Base-by-base conservation (phyloP, 2,797 vertebrate species). In the Microctenopoma steveboyesi region DNA sequence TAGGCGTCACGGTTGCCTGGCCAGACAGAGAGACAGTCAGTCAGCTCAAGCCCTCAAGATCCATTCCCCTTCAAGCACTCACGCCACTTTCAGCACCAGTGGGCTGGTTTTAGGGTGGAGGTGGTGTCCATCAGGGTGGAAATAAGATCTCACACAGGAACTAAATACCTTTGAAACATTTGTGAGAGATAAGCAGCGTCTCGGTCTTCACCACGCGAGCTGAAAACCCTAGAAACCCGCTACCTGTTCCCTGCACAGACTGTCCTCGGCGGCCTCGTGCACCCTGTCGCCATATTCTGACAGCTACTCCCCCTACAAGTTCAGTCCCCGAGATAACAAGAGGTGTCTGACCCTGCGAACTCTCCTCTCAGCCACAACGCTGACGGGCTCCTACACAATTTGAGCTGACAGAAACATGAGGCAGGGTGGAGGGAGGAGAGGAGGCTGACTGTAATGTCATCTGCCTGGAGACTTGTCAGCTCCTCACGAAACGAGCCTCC, bases 371-470 rank as follows among this genome's bases (percentile, higher is more conserved):
- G 71, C 76, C 69, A 48, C 60, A 40, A n/a, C 72, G 30, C 27
- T 80, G 81, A 84, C 7, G 78, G 74, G 76, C 74, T 63, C 48
- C 69, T 37, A 75, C 82, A 80, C 74, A 54, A 88, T 82, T 47
- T 13, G 61, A 68, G 77, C 64, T 87, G 87, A 87, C 85, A 87
- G 81, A 63, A 81, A 87, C 85, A 87, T 60, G 83, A 76, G 62
- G 79, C 63, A 55, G 64, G 56, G 50, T 25, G 79, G 57, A 1
- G 69, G 42, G 74, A 49, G 66, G 57, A 22, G 53, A 46, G 43
- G 42, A 40, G 62, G 67, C 60, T 7, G 73, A 59, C 55, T 53
- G 64, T 54, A 51, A 73, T 69, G 71, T 73, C 74, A 58, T 70
- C 65, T 56, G 79, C 57, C 82, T 76, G 73, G 80, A 85, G 78